These are phyloP conservation scores for Adelosebastes latens DNA, from an alignment of 2,797 vertebrate species.

Conservation along the genomic window DNA sequence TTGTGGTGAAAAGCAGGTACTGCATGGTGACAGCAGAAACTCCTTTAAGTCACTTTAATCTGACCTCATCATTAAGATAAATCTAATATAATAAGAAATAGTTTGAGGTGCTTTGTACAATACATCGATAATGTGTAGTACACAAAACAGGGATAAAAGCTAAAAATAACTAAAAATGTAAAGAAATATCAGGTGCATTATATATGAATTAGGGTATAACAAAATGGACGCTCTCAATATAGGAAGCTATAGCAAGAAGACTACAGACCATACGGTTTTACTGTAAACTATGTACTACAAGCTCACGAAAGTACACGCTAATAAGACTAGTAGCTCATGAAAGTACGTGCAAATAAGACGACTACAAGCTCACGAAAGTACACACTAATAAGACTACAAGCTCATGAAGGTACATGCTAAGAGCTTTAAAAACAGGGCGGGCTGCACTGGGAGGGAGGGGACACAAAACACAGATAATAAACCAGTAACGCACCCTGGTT, in stretches of 20 bases:
- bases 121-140: fast-evolving
- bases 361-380: background rate
- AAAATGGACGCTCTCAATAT: conserved; percentile 16
- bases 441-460: background rate
- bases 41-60: background rate
- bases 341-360: too few species aligned
- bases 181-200: fast-evolving
- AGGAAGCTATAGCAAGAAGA: background rate
- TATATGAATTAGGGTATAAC: background rate
- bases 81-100: background rate
- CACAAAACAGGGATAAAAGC: background rate
- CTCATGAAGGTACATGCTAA: background rate
- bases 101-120: fast-evolving
- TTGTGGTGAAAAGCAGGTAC: background rate
- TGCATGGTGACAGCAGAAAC: background rate
- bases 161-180: fast-evolving
- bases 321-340: background rate
- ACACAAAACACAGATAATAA: conserved; percentile 23
- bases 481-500: background rate
- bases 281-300: background rate
- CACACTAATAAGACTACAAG: too few species aligned
- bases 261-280: background rate
- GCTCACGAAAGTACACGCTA: too few species aligned
- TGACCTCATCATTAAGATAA: background rate
- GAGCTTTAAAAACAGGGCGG: background rate